phyloP scores from a whole-genome alignment of 2,113 vertebrate species.

The Rynchops niger region DNA sequence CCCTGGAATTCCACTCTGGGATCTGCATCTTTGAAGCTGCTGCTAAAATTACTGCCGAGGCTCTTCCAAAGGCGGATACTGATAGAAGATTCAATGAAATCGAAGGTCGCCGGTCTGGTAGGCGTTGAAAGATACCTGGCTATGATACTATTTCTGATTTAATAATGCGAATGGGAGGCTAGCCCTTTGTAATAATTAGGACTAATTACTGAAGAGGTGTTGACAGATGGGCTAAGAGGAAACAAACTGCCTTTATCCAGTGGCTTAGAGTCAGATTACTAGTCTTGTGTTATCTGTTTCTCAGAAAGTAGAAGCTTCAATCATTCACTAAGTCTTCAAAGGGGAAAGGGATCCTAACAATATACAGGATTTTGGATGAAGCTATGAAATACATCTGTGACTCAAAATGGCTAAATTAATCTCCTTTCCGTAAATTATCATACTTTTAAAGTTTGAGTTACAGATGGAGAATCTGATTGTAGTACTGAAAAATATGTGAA shows the following conservation, averaged over 20 bases:
- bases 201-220: slow-evolving; percentile 99
- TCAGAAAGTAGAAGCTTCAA: slow-evolving; percentile 88
- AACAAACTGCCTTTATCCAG: slow-evolving; percentile 99
- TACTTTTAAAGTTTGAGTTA: slow-evolving; percentile 75
- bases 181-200: slow-evolving; percentile 99
- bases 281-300: slow-evolving; percentile 95
- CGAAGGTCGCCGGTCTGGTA: slow-evolving; percentile 91
- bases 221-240: slow-evolving; percentile 97
- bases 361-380: slow-evolving; percentile 77
- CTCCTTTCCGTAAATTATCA: slow-evolving; percentile 79
- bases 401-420: slow-evolving; percentile 77
- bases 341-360: slow-evolving; percentile 77
- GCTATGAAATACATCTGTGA: slow-evolving; percentile 82
- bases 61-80: slow-evolving; percentile 78
- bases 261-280: slow-evolving; percentile 99
- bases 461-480: slow-evolving; percentile 63
- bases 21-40: slow-evolving; percentile 88
- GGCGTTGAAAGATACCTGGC: slow-evolving; percentile 95
- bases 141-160: slow-evolving; percentile 96
- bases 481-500: not conserved
- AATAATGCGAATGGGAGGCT: slow-evolving; percentile 99
- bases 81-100: slow-evolving; percentile 98
- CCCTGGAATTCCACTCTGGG: slow-evolving; percentile 83
- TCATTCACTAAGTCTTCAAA: slow-evolving; percentile 88
- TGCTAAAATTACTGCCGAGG: slow-evolving; percentile 81